Conservation (phyloP, 1,140 invertebrate species). For the Lepidurus packardi region DNA sequence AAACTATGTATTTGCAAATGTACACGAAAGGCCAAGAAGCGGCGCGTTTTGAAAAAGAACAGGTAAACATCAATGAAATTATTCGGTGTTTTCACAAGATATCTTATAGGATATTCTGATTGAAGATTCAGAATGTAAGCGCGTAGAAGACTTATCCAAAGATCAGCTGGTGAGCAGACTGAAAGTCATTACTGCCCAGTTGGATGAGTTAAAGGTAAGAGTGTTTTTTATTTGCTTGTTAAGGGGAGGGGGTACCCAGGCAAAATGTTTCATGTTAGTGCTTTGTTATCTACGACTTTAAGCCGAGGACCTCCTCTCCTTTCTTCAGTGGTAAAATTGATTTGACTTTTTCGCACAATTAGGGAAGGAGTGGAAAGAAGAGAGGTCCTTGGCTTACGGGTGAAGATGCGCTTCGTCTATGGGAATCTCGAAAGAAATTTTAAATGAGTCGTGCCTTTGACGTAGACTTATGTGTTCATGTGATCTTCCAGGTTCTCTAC, state of each 20-base stretch:
- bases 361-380: neutral
- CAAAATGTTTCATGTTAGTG: neutral
- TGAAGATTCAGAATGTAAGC: neutral
- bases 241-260: slow-evolving; percentile 6
- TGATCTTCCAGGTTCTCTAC: neutral
- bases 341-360: neutral
- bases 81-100: neutral
- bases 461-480: neutral
- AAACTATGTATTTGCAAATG: slow-evolving; percentile 69
- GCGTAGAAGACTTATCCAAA: neutral
- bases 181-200: neutral
- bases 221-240: neutral
- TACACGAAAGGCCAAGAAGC: slow-evolving; percentile 59
- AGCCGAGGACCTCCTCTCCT: slow-evolving; percentile 4
- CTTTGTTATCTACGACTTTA: neutral
- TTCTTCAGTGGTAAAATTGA: neutral
- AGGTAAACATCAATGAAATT: neutral
- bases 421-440: slow-evolving; percentile 19
- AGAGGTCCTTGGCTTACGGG: neutral
- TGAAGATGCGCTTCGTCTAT: neutral
- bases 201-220: neutral
- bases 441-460: neutral
- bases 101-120: neutral
- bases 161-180: neutral
- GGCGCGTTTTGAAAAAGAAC: neutral